phyloP scores from a whole-genome alignment of 1,140 invertebrate species.

The Eriocheir sinensis region DNA sequence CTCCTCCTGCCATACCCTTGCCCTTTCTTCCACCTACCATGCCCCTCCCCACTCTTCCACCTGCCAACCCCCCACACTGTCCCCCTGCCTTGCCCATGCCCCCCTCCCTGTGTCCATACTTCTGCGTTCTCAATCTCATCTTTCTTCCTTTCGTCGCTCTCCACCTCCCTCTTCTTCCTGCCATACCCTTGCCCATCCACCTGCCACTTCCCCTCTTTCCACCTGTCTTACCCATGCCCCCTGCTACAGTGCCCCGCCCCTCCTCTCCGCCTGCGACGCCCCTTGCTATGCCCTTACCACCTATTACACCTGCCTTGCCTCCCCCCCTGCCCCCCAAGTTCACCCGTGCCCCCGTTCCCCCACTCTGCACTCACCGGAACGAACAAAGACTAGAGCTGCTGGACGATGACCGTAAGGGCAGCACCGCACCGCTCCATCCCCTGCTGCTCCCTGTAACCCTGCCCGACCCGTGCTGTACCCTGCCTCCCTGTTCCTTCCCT shows the following conservation, averaged over 20 bases:
- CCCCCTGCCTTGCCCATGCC: not conserved
- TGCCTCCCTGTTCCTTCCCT: not conserved
- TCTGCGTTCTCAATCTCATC: too few species aligned
- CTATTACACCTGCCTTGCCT: too few species aligned
- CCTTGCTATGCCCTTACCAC: too few species aligned
- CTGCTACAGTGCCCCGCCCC: too few species aligned
- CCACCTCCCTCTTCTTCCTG: too few species aligned
- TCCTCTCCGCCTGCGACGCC: not conserved
- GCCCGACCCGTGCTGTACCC: not conserved
- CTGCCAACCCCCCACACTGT: not conserved
- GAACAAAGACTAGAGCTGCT: constrained; percentile 59
- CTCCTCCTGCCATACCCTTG: not conserved
- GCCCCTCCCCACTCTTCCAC: not conserved
- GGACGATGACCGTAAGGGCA: constrained; percentile 44
- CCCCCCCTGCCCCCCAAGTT: not conserved
- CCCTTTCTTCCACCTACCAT: not conserved
- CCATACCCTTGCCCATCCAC: not conserved
- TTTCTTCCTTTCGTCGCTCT: too few species aligned
- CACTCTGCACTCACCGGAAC: constrained; percentile 54
- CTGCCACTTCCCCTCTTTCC: too few species aligned
- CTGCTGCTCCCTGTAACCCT: not conserved
- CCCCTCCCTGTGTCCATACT: not conserved
- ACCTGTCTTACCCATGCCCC: too few species aligned
- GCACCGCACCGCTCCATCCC: not conserved
- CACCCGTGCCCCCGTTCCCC: not conserved